phyloP scores from a whole-genome alignment of 1,140 invertebrate species.

The Drosophila carrolli region DNA sequence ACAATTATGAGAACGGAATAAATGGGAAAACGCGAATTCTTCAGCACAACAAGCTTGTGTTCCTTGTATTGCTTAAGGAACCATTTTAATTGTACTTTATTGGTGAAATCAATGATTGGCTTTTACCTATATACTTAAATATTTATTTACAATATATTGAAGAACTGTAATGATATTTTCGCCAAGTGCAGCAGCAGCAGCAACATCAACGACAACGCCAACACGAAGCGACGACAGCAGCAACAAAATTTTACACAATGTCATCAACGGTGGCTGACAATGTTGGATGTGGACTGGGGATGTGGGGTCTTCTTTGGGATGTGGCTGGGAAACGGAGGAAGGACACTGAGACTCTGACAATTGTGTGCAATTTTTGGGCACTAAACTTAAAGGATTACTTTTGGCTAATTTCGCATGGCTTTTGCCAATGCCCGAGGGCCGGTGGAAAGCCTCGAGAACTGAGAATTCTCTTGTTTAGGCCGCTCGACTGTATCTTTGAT shows the following conservation, averaged over 20 bases:
- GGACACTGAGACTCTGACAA: conserved; percentile 46
- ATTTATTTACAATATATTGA: neutral
- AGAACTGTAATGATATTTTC: neutral
- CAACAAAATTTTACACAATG: conserved; percentile 81
- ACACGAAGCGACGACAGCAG: conserved; percentile 47
- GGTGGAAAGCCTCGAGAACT: conserved; percentile 13
- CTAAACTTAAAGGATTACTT: conserved; percentile 82
- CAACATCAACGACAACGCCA: conserved; percentile 32
- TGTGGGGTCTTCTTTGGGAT: neutral
- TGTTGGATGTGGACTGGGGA: conserved; percentile 45
- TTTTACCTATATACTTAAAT: neutral
- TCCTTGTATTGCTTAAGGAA: neutral
- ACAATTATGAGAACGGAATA: neutral
- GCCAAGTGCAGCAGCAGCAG: conserved; percentile 18
- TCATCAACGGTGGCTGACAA: conserved; percentile 77
- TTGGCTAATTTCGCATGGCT: conserved; percentile 74
- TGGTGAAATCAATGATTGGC: neutral
- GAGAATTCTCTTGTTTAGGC: conserved; percentile 32
- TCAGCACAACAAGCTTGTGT: neutral
- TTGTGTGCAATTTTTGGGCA: conserved; percentile 76
- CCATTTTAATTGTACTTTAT: no score
- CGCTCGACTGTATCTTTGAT: conserved; percentile 38
- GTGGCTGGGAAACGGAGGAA: neutral
- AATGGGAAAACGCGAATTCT: neutral
- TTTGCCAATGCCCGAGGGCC: conserved; percentile 26